Conservation (phyloP, 2,113 vertebrate genomes). For the Marmota monax region DNA sequence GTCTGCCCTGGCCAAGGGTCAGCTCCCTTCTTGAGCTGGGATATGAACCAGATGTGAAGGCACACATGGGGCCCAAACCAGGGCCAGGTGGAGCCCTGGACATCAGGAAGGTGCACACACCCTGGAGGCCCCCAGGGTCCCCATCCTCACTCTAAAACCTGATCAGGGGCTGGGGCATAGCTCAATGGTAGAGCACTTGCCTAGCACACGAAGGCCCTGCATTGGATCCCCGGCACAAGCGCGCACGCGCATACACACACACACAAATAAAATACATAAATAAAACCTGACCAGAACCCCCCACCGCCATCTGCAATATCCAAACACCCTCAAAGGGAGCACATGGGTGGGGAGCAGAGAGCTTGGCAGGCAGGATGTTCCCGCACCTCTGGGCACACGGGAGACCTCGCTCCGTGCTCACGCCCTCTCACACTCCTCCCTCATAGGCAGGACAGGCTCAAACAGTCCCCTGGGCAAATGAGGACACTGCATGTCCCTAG, state of each 20-base stretch:
- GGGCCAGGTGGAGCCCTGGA: not conserved
- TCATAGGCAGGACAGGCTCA: not conserved
- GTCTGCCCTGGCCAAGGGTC: not conserved
- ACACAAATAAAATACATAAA: not conserved
- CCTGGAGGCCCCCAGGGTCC: not conserved
- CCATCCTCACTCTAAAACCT: not conserved
- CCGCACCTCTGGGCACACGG: not conserved
- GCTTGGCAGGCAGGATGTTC: fast-evolving
- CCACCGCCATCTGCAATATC: not conserved
- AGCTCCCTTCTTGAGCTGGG: not conserved
- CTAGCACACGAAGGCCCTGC: not conserved
- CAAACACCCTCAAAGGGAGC: not conserved
- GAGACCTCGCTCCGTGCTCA: not conserved
- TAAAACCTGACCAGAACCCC: not conserved
- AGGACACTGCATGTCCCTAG: not conserved
- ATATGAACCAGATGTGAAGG: not conserved
- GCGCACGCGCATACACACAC: fast-evolving
- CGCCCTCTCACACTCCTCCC: not conserved
- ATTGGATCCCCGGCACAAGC: not conserved
- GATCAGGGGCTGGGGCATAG: too few relatives aligned
- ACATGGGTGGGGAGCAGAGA: not conserved
- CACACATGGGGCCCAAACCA: not conserved
- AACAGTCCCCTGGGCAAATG: not conserved
- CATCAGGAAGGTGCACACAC: not conserved
- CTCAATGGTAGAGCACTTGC: not conserved